Base-by-base conservation (phyloP, 2,113 vertebrate species). In the Myiopsitta monachus region DNA sequence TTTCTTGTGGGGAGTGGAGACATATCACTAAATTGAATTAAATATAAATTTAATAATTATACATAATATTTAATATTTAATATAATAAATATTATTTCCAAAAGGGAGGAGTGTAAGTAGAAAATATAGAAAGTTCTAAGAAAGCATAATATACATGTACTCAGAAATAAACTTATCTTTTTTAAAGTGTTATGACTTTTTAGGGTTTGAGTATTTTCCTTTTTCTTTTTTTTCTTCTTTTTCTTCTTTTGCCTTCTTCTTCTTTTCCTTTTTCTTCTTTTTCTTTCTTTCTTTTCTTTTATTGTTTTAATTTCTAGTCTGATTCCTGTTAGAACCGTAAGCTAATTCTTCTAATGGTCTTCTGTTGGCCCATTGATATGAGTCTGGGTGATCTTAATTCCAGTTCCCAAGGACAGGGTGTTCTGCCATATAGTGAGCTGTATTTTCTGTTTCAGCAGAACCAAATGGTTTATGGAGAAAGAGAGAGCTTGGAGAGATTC, bases 281-380 rank as follows among this genome's bases (percentile, higher is more conserved):
- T 12, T 6, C 17, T 5, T 31, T 14, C 1, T 15, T 41, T 10
- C 8, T 31, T 14, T 18, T 5, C 2, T 27, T 24, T 51, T 8
- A 27, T 74, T 38, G 17, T 18, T 31, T 14, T 3, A 18, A 46
- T 43, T 73, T 93, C 33, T 91, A 18, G 4, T 91, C 94, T 87
- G 51, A 82, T 78, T 95, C 30, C 74, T 94, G 13, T 81, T 68
- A 81, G 38, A 81, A 64, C 52, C 64, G 94, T 38, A 95, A 89
- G 52, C 61, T 94, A 91, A 89, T 95, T 97, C 33, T 54, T 93
- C 81, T 95, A 91, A 95, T 92, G 62, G 87, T 59, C 15, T 84
- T 87, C 43, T 31, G 39, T 11, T 95, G 93, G 87, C 94, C 57
- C 55, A 11, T 44, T 44, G 49, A 52, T 54, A 39, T 31, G 39